Base-by-base conservation (phyloP, 2,113 vertebrate species). In the Hippocampus guttulatus region DNA sequence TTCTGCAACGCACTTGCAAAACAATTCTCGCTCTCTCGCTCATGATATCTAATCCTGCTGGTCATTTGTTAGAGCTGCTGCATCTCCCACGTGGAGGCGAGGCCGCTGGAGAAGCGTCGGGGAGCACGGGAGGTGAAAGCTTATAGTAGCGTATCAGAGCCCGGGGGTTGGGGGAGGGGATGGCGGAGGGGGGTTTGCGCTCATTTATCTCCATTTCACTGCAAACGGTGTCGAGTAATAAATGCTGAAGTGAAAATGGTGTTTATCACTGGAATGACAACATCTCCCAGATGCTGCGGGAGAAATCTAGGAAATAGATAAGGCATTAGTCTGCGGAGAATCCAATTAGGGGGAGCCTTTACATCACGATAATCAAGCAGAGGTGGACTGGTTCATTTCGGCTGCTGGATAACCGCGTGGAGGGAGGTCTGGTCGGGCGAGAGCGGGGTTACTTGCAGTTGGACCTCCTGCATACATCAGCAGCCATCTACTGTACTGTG, bases 171-270 rank as follows among this genome's bases (percentile, higher is more conserved):
- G 33, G 33, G 33, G 5, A 6, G 33, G 33, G 5, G 5, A 5
- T 0, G 30, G 30, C 3, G 30, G 30, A 0, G 30, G 30, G 30
- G 86, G 79, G 84, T 87, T 82, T 80, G 8, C n/a, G 16, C 86
- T 90, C 91, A 91, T 92, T 91, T 90, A 92, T 92, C 92, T 92
- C 91, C 81, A 91, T 92, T 91, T 90, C 89, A 85, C 41, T 77
- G 73, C 88, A 81, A 85, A 78, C 70, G 23, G 88, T 85, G 85
- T 88, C 72, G 74, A 76, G 90, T 89, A 90, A 88, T 90, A 89
- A 90, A 87, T 85, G 88, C 86, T 90, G 84, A 90, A 90, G 89
- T 87, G 86, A 89, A 90, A 90, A 89, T 85, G 70, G 80, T 88
- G 87, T 91, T 93, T 90, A 92, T 91, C 90, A 90, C 77, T 83